Evolutionary conservation across 2,888 invertebrate genomes (phyloP).

Genomic region (Meandrusa payeni): DNA sequence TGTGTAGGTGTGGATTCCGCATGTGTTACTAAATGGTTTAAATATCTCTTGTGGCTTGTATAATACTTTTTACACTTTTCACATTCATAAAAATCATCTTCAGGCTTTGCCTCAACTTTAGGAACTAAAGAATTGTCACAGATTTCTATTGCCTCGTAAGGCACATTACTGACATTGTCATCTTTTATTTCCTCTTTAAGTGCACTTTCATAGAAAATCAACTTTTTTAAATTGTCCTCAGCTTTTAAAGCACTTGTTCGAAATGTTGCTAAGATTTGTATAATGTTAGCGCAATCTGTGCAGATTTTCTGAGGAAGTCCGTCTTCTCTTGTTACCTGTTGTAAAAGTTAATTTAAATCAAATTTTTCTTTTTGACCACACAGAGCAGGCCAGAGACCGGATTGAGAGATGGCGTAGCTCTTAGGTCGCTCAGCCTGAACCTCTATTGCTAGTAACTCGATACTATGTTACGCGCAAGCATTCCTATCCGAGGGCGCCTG

Average conservation of each 20-base stretch:
- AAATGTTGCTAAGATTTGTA: slow-evolving; percentile 69
- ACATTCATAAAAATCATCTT: slow-evolving; percentile 45
- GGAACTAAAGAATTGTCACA: slow-evolving; percentile 30
- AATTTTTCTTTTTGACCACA: no score
- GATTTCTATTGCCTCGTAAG: slow-evolving; percentile 29
- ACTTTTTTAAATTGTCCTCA: slow-evolving; percentile 51
- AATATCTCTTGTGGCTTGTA: slow-evolving; percentile 61
- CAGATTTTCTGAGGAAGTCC: slow-evolving; percentile 83
- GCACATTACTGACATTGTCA: slow-evolving; percentile 35
- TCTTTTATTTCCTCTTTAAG: slow-evolving; percentile 41
- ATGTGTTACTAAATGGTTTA: slow-evolving; percentile 70
- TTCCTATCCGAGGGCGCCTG: no score
- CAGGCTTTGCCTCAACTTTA: slow-evolving; percentile 34
- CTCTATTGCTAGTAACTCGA: no score
- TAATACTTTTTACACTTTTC: slow-evolving; percentile 69
- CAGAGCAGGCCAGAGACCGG: no score
- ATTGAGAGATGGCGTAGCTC: no score
- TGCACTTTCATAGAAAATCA: slow-evolving; percentile 33
- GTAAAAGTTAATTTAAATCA: no score
- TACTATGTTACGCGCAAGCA: no score
- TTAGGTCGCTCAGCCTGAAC: no score
- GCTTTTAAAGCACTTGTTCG: slow-evolving; percentile 51
- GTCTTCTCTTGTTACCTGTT: slow-evolving; percentile 69
- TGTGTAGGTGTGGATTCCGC: slow-evolving; percentile 27
- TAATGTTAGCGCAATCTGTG: slow-evolving; percentile 69